Conservation (phyloP, 2,888 invertebrate genomes). For the Deladenus siricidicola region DNA sequence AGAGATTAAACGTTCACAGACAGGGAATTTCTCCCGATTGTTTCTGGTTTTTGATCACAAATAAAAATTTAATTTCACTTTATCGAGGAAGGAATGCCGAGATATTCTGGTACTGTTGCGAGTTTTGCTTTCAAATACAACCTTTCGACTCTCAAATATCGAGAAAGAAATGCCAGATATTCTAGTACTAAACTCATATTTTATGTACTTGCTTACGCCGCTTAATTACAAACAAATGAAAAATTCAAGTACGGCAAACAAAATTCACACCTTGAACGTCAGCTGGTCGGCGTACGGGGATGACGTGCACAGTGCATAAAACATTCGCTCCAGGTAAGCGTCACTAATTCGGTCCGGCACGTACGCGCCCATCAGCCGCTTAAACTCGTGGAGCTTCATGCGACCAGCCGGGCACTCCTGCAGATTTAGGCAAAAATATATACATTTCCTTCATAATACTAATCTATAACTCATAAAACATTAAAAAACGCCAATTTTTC, state of each 20-base stretch:
- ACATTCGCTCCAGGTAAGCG: constrained; percentile 30
- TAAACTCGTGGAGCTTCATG: constrained; percentile 39
- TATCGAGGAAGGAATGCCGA: too few species aligned
- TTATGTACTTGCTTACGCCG: too few species aligned
- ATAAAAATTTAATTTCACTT: too few species aligned
- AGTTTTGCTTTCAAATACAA: too few species aligned
- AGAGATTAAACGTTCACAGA: constrained; percentile 9
- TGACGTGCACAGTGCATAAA: constrained; percentile 22
- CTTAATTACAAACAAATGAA: too few species aligned
- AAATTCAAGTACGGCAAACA: not conserved
- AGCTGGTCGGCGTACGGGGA: constrained; percentile 21
- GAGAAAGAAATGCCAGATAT: too few species aligned
- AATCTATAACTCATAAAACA: constrained; percentile 2
- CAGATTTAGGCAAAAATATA: too few species aligned
- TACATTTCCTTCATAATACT: not conserved
- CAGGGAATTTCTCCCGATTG: too few species aligned
- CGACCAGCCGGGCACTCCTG: constrained; percentile 49
- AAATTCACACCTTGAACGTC: constrained; percentile 24
- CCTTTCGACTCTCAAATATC: too few species aligned
- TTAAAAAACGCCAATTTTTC: not conserved
- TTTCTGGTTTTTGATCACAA: too few species aligned
- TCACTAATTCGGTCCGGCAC: constrained; percentile 28
- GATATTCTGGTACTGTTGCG: too few species aligned
- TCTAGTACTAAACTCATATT: too few species aligned
- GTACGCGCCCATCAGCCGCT: constrained; percentile 28